These are phyloP conservation scores for Oscheius onirici DNA, from an alignment of 2,888 invertebrate genomes.

Conservation along the genomic window DNA sequence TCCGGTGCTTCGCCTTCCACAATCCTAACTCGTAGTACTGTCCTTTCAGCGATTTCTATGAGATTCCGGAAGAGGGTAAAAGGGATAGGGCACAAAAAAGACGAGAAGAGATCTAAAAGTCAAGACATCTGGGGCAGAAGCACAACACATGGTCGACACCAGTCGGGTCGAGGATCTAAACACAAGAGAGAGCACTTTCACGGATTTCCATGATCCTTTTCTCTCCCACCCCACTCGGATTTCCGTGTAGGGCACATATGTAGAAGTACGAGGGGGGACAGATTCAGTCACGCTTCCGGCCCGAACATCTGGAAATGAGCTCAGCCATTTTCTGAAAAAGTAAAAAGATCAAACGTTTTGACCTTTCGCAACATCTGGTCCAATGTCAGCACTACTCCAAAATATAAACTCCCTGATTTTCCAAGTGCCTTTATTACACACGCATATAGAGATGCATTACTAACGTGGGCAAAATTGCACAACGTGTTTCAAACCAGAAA, in stretches of 20 bases:
- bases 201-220: conserved; percentile 9
- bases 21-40: background rate
- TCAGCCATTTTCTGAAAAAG: no score
- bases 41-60: background rate
- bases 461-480: no score
- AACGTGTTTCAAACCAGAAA: no score
- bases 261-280: background rate
- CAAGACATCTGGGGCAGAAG: conserved; percentile 12
- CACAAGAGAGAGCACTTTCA: conserved; percentile 1
- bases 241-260: conserved; percentile 13
- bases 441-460: no score
- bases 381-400: no score
- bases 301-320: no score
- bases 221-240: conserved; percentile 23
- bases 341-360: no score
- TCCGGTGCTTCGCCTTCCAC: background rate
- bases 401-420: no score
- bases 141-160: conserved; percentile 2
- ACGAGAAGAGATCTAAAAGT: background rate
- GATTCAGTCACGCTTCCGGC: no score
- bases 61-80: background rate
- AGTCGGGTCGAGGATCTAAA: conserved; percentile 11
- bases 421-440: no score
- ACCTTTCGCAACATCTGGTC: no score
- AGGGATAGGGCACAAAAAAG: background rate